Conservation (phyloP, 1,140 invertebrate species). For the Mamestra configurata region DNA sequence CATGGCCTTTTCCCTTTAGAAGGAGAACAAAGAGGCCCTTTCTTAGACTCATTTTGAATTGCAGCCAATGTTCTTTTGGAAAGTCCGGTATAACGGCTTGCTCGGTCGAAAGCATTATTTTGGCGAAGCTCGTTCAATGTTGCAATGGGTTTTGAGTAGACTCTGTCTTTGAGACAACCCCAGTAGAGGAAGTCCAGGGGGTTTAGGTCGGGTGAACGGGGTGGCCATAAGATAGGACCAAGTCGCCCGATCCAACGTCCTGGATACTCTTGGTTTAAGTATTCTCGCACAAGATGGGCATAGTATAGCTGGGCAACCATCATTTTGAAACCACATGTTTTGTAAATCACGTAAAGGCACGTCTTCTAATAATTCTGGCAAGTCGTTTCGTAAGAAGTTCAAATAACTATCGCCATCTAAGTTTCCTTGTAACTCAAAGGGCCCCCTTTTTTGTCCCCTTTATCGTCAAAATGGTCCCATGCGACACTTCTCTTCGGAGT, state of each 20-base stretch:
- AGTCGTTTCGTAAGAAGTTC: slow-evolving; percentile 66
- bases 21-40: too few relatives aligned
- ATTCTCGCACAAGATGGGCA: slow-evolving; percentile 18
- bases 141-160: too few relatives aligned
- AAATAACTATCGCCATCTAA: slow-evolving; percentile 62
- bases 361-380: slow-evolving; percentile 70
- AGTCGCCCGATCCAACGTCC: too few relatives aligned
- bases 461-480: too few relatives aligned
- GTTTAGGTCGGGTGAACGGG: slow-evolving; percentile 51
- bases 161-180: too few relatives aligned
- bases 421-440: slow-evolving; percentile 62
- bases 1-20: too few relatives aligned
- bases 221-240: too few relatives aligned
- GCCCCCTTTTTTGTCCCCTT: slow-evolving; percentile 66
- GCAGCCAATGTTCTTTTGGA: slow-evolving; percentile 21
- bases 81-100: too few relatives aligned
- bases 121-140: slow-evolving; percentile 54
- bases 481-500: too few relatives aligned
- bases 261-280: slow-evolving; percentile 24
- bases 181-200: slow-evolving; percentile 60
- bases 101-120: too few relatives aligned
- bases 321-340: slow-evolving; percentile 59
- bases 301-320: slow-evolving; percentile 30
- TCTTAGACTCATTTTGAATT: neutral
- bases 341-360: slow-evolving; percentile 57